Conservation (phyloP, 2,888 invertebrate species). For the Digitonthophagus gazella region DNA sequence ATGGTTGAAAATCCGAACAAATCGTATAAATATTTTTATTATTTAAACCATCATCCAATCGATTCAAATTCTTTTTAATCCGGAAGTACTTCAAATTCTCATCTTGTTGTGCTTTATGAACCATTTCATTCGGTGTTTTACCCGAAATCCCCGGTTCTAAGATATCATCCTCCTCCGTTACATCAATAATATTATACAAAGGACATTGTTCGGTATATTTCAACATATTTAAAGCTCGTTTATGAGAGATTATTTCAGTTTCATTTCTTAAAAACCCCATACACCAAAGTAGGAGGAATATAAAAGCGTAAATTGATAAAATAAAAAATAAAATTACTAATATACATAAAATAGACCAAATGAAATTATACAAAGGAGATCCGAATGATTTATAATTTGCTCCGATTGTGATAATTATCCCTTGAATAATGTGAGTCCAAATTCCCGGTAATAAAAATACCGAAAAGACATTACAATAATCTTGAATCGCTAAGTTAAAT, state of each 20-base stretch:
- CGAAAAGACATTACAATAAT: constrained; percentile 47
- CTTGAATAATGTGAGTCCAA: constrained; percentile 41
- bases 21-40: background rate
- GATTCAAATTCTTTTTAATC: too few species aligned
- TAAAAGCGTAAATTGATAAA: constrained; percentile 18
- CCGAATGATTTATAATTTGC: constrained; percentile 17
- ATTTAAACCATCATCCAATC: background rate
- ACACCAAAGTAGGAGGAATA: constrained; percentile 25
- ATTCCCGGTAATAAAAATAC: constrained; percentile 43
- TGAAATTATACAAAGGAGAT: constrained; percentile 21
- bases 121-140: constrained; percentile 19
- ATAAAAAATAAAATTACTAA: constrained; percentile 17
- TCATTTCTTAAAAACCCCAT: constrained; percentile 30
- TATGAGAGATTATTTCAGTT: constrained; percentile 30
- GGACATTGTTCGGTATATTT: constrained; percentile 20
- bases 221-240: constrained; percentile 23
- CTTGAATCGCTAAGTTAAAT: constrained; percentile 44
- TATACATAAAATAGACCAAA: constrained; percentile 29
- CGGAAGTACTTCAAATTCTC: constrained; percentile 4
- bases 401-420: constrained; percentile 33
- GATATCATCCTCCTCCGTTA: constrained; percentile 21
- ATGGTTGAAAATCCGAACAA: background rate
- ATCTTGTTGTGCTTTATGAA: background rate
- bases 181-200: constrained; percentile 26
- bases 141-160: constrained; percentile 30